Conservation (phyloP, 2,113 vertebrate genomes). For the Gobio gobio region DNA sequence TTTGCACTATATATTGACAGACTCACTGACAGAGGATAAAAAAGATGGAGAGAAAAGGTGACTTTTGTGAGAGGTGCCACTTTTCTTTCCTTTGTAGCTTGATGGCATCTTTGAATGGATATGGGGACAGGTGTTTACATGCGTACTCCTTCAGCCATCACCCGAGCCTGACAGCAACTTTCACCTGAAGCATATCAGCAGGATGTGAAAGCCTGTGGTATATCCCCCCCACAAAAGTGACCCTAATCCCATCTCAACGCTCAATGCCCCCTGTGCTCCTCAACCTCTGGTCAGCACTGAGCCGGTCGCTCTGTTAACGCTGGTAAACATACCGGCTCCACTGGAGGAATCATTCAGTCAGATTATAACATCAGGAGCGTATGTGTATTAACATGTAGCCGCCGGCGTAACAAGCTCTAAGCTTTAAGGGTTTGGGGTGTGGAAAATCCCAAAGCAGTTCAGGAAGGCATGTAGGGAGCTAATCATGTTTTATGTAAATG, state of each 20-base stretch:
- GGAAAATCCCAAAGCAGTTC: slow-evolving; percentile 31
- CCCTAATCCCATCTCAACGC: slow-evolving; percentile 16
- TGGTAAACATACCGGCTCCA: neutral
- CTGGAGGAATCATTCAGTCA: slow-evolving; percentile 13
- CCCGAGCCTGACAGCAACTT: neutral
- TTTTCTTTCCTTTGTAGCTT: slow-evolving; percentile 2
- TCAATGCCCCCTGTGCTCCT: neutral
- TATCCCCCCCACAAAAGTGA: slow-evolving; percentile 1
- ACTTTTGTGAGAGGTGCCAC: slow-evolving; percentile 2
- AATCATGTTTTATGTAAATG: slow-evolving; percentile 44
- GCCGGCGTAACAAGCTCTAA: slow-evolving; percentile 16
- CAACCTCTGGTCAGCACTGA: slow-evolving; percentile 6
- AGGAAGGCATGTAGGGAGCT: neutral
- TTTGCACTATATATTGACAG: slow-evolving; percentile 33
- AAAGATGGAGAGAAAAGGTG: slow-evolving; percentile 21
- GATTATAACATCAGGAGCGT: neutral
- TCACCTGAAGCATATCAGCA: neutral
- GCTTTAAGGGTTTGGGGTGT: slow-evolving; percentile 9
- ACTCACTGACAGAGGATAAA: slow-evolving; percentile 6
- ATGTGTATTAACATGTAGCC: slow-evolving; percentile 23
- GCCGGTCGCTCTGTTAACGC: neutral
- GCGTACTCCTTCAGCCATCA: neutral
- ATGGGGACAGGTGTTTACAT: slow-evolving; percentile 18
- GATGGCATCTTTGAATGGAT: neutral
- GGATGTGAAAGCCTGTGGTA: neutral